A percentile compares a stretch with the other conserved stretches of the same genome.
These are phyloP conservation scores for Helicoverpa zea DNA, from an alignment of 1,140 invertebrate species.

Conservation along the genomic window DNA sequence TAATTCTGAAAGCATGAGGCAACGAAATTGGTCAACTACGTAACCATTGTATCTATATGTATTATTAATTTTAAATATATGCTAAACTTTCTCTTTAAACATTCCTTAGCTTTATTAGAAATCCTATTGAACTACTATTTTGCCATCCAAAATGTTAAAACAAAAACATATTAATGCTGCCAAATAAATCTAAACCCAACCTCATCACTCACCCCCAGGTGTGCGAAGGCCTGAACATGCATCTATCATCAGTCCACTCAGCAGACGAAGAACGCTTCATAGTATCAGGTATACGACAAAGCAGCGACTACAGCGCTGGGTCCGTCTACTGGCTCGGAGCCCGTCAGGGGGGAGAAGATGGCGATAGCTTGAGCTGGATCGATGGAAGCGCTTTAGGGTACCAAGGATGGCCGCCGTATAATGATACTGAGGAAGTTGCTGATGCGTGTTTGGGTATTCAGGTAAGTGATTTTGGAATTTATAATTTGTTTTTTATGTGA, in stretches of 20 bases:
- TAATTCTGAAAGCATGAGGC: no score
- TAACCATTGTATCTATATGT: no score
- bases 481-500: background rate
- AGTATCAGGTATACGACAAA: conserved; percentile 88
- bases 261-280: conserved; percentile 90
- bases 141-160: no score
- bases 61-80: no score
- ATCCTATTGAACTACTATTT: no score
- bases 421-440: conserved; percentile 75
- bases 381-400: conserved; percentile 88
- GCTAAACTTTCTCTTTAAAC: no score
- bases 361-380: conserved; percentile 87
- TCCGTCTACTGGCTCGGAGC: conserved; percentile 90
- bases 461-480: conserved; percentile 53
- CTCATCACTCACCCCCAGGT: conserved; percentile 74
- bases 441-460: conserved; percentile 87
- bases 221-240: conserved; percentile 89
- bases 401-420: conserved; percentile 88
- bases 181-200: background rate
- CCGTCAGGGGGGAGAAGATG: conserved; percentile 71
- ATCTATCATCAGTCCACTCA: conserved; percentile 88
- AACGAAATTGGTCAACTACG: no score
- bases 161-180: no score
- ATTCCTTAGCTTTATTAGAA: no score
- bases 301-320: conserved; percentile 89